Conservation (phyloP, 1,140 invertebrate genomes). For the Tetraneura akinire region DNA sequence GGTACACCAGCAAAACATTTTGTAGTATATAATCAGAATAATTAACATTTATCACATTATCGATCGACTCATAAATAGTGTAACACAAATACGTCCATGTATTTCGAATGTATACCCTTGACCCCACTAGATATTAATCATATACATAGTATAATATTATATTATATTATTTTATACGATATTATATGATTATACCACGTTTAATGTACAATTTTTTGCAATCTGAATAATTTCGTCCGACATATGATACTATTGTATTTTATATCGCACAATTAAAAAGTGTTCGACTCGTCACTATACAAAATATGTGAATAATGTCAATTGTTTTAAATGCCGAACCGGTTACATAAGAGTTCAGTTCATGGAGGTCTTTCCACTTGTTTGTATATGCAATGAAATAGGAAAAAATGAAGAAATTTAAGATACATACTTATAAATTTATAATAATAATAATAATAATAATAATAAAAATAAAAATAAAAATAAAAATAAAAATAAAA, state of each 20-base stretch:
- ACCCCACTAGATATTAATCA: background rate
- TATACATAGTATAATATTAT: too few relatives aligned
- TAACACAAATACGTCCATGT: background rate
- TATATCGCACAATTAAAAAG: background rate
- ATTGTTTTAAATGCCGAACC: conserved; percentile 5
- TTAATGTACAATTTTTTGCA: too few relatives aligned
- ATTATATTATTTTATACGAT: background rate
- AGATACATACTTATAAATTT: background rate
- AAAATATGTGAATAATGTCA: conserved; percentile 14
- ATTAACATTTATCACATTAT: too few relatives aligned
- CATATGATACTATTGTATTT: background rate
- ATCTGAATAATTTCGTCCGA: background rate
- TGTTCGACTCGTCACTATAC: background rate
- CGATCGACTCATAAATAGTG: too few relatives aligned
- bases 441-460: too few relatives aligned
- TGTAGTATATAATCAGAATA: too few relatives aligned
- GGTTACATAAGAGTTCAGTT: conserved; percentile 17
- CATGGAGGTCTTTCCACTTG: conserved; percentile 14
- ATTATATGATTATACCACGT: background rate
- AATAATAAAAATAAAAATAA: too few relatives aligned
- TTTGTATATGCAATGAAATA: too few relatives aligned
- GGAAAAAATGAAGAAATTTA: background rate
- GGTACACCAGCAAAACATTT: too few relatives aligned
- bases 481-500: too few relatives aligned
- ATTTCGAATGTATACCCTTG: background rate